phyloP scores from a whole-genome alignment of 2,888 invertebrate species.

The Elgonia sp. region DNA sequence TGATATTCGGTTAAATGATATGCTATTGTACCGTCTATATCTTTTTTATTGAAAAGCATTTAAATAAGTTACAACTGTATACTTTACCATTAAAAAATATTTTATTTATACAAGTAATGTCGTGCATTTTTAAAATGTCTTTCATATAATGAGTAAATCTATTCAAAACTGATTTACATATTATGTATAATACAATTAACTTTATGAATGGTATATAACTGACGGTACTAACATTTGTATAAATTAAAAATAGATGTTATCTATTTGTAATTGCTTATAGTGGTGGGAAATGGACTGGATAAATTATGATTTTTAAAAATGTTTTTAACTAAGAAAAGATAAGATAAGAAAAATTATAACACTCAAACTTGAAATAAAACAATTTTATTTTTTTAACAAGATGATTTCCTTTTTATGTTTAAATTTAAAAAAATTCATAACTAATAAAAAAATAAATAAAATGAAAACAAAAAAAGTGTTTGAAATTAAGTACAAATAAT shows the following conservation, averaged over 20 bases:
- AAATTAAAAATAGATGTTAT: conserved; percentile 4
- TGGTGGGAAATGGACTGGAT: conserved; percentile 8
- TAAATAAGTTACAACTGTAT: background rate
- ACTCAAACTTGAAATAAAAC: background rate
- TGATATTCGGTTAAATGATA: background rate
- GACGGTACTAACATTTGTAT: conserved; percentile 6
- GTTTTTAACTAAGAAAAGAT: background rate
- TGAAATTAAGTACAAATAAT: background rate
- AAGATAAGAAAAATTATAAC: background rate
- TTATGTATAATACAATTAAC: background rate
- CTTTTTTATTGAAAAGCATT: background rate
- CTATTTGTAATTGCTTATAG: conserved; percentile 4
- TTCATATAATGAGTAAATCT: too few relatives aligned
- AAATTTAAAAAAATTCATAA: too few relatives aligned
- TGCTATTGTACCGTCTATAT: background rate
- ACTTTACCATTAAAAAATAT: too few relatives aligned
- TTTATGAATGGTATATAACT: background rate
- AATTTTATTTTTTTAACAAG: too few relatives aligned
- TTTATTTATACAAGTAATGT: too few relatives aligned
- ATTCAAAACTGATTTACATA: too few relatives aligned
- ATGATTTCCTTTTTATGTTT: too few relatives aligned
- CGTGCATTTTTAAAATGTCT: too few relatives aligned
- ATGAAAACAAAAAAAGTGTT: too few relatives aligned
- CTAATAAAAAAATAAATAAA: too few relatives aligned
- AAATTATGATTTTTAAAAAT: background rate